Percentiles rank a stretch among this genome's conserved stretches.
These are phyloP conservation scores for Amphiprion clarkii DNA, from an alignment of 2,797 vertebrate species.

Conservation along the genomic window DNA sequence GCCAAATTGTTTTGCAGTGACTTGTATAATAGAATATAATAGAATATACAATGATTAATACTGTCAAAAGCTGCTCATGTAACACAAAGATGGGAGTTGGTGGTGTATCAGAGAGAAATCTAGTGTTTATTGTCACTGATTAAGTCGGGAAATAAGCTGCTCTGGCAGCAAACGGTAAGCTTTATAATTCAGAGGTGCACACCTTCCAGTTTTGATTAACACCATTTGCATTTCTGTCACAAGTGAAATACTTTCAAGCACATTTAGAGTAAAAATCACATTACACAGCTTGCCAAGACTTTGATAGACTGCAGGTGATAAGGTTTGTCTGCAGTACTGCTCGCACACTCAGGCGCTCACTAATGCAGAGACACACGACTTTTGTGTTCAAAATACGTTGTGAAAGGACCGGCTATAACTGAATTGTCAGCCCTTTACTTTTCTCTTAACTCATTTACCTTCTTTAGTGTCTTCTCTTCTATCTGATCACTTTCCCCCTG, in stretches of 20 bases:
- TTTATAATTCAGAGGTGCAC: not conserved
- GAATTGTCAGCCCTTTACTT: slow-evolving; percentile 32
- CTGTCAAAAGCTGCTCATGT: not conserved
- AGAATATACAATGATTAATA: not conserved
- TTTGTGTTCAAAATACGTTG: slow-evolving; percentile 18
- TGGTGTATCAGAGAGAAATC: not conserved
- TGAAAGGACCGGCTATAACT: slow-evolving; percentile 40
- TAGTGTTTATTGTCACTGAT: not conserved
- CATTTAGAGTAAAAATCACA: slow-evolving; percentile 6
- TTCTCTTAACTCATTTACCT: slow-evolving; percentile 45
- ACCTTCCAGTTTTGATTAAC: not conserved
- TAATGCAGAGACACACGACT: not conserved
- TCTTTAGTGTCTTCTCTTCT: slow-evolving; percentile 37
- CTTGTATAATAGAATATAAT: not conserved
- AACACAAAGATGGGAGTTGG: not conserved
- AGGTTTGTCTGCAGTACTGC: not conserved
- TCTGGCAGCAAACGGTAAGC: not conserved
- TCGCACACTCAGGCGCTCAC: not conserved
- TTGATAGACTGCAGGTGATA: not conserved
- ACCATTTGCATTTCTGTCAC: not conserved
- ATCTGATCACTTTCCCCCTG: slow-evolving; percentile 38
- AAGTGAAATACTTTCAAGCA: not conserved
- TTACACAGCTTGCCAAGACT: not conserved
- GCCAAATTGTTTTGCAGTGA: not conserved
- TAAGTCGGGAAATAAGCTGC: not conserved